Conservation (phyloP, 1,140 invertebrate species). For the Hestina assimilis region DNA sequence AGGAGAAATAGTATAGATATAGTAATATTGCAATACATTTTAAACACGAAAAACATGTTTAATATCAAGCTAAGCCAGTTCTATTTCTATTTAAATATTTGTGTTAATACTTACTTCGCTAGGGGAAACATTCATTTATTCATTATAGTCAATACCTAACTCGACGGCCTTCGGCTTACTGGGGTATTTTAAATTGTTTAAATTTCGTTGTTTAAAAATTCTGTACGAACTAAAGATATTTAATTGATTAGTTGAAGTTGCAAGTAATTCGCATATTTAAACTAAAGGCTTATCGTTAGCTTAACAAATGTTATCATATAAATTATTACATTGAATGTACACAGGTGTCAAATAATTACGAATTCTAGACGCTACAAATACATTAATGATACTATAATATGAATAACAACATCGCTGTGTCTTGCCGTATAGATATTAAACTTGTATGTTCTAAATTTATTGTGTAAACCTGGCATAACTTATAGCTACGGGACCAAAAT, state of each 20-base stretch:
- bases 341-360: neutral
- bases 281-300: too few relatives aligned
- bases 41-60: slow-evolving; percentile 20
- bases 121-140: slow-evolving; percentile 13
- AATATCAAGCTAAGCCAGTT: slow-evolving; percentile 18
- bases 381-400: neutral
- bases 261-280: too few relatives aligned
- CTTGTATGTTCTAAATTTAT: slow-evolving; percentile 18
- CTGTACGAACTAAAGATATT: neutral
- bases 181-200: slow-evolving; percentile 4
- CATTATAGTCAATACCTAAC: slow-evolving; percentile 10
- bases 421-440: slow-evolving; percentile 11
- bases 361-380: neutral
- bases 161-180: slow-evolving; percentile 8
- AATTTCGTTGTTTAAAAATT: neutral
- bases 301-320: neutral
- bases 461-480: slow-evolving; percentile 15
- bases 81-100: slow-evolving; percentile 11
- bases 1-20: neutral
- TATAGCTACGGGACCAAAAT: slow-evolving; percentile 16
- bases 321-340: neutral
- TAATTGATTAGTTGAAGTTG: neutral
- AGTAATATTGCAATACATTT: slow-evolving; percentile 15
- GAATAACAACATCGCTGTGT: slow-evolving; percentile 5
- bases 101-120: slow-evolving; percentile 9